Evolutionary conservation across 2,888 invertebrate species (phyloP).

Genomic region (Troglohyphantes excavatus): DNA sequence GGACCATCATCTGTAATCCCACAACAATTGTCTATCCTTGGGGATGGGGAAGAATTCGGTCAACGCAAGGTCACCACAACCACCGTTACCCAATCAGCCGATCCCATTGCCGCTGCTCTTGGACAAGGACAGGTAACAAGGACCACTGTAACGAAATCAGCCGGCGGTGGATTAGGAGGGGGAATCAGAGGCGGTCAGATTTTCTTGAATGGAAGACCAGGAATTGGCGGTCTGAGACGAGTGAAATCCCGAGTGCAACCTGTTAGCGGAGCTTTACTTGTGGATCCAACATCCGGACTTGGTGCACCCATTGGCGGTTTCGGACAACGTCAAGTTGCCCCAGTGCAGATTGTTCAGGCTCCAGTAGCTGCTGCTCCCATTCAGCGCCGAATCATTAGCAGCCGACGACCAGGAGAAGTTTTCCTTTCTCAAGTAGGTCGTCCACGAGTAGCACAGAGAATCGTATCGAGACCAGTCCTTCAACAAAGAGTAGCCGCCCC

Average conservation of each 20-base stretch:
- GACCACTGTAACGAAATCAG: constrained; percentile 47
- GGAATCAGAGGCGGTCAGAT: constrained; percentile 64
- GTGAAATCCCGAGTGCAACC: constrained; percentile 38
- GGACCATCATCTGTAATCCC: background rate
- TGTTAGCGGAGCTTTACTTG: constrained; percentile 12
- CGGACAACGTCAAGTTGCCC: constrained; percentile 63
- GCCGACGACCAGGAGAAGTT: constrained; percentile 48
- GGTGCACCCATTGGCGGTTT: constrained; percentile 63
- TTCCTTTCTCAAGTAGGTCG: constrained; percentile 49
- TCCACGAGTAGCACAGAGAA: constrained; percentile 32
- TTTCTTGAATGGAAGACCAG: constrained; percentile 50
- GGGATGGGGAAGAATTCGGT: constrained; percentile 55
- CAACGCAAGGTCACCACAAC: constrained; percentile 47
- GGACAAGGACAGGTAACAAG: constrained; percentile 18
- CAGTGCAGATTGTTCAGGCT: constrained; percentile 26
- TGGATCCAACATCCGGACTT: constrained; percentile 36
- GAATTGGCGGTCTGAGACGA: constrained; percentile 63
- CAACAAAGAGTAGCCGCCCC: constrained; percentile 19
- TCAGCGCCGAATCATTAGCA: constrained; percentile 5
- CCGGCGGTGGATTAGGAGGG: constrained; percentile 31
- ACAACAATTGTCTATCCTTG: constrained; percentile 40
- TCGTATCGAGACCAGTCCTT: constrained; percentile 18
- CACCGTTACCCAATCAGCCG: constrained; percentile 25
- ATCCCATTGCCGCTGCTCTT: constrained; percentile 38
- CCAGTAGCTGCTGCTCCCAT: constrained; percentile 11